Evolutionary conservation across 2,113 vertebrate species (phyloP), one percentile per base, ranked within the genome.

Genomic region (Trematomus loennbergii): DNA sequence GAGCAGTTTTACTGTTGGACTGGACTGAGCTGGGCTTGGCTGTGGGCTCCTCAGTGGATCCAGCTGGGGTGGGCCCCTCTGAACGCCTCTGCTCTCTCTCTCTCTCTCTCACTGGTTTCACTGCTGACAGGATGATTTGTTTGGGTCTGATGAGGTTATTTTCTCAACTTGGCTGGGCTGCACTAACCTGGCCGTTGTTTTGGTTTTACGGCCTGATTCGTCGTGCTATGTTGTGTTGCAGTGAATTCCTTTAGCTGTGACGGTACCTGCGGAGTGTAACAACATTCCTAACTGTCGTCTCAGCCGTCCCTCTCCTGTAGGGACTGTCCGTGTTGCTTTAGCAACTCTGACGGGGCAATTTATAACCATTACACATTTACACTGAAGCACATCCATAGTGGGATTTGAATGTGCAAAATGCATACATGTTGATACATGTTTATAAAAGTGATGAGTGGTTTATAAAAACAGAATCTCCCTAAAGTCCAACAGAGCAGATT

Each of bases 51-150:
- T 83, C 16, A 4, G 79, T 79, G 54, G 59, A 70, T 74, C 75
- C 76, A 83, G 85, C 73, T 75, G 79, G 36, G 60, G 49, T 62
- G 73, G 85, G 79, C 82, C 73, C 62, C 53, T 29, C 46, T 81
- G 54, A 53, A 20, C 59, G 15, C 64, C 20, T 72, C 75, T 17
- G n/a, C 62, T 36, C 33, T 36, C 33, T 36, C 36, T 36, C 33
- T 36, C 36, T 36, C 36, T 36, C 36, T 36, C 36, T 40, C 62
- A 66, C 71, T 71, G 55, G 65, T 63, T 75, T 46, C 57, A 25
- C 53, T 60, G 82, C 64, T 85, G 76, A 89, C 82, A 81, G 69
- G 46, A 29, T 75, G 81, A 87, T 86, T 87, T 82, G 75, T 83
- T 76, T 81, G 71, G 58, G 66, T 66, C 76, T 76, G 55, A 82